Evolutionary conservation across 2,113 vertebrate genomes (phyloP), one percentile per base, ranked within the genome.

Genomic region (Henicopernis longicauda): DNA sequence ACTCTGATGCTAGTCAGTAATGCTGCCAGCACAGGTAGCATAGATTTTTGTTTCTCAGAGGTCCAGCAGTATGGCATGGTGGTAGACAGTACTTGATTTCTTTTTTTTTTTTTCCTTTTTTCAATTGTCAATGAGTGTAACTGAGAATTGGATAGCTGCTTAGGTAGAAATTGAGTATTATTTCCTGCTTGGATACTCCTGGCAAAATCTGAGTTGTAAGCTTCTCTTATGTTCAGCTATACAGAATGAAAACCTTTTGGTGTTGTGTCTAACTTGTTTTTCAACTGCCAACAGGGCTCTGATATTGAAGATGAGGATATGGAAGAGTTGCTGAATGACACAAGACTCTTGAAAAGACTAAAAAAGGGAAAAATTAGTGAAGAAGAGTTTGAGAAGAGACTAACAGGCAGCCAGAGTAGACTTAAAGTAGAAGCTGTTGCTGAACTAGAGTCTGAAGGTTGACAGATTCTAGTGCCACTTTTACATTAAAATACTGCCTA

Each of bases 351-450:
- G 73, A 99, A 99, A 97, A 99, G 97, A 90, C 96, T 99, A 8
- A 99, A 99, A 96, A 99, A 98, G 90, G 98, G 99, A 6, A 98
- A 98, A 95, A 99, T 99, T 55, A 99, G 97, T 1, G 98, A 98
- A 93, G 99, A 99, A 81, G 99, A 99, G 95, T 99, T 99, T 83
- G 99, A 99, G 90, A 98, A 98, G 91, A 98, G 98, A 57, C 16
- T 99, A 67, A 97, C 98, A 18, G 88, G 91, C 7, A 86, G 71
- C 23, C 84, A 54, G 81, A 95, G 58, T 3, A 92, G 74, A 57
- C 15, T 26, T 16, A 74, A 57, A 79, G 52, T 40, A 23, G 96
- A 74, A 63, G 94, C 36, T 55, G 8, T 6, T 18, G 81, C 69
- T 58, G 40, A 72, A 31, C 40, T 17, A 0, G 95, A 94, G 6